A percentile compares a stretch with the other conserved stretches of the same genome.
Conservation (phyloP, 2,888 invertebrate species). For the Myathropa florea region DNA sequence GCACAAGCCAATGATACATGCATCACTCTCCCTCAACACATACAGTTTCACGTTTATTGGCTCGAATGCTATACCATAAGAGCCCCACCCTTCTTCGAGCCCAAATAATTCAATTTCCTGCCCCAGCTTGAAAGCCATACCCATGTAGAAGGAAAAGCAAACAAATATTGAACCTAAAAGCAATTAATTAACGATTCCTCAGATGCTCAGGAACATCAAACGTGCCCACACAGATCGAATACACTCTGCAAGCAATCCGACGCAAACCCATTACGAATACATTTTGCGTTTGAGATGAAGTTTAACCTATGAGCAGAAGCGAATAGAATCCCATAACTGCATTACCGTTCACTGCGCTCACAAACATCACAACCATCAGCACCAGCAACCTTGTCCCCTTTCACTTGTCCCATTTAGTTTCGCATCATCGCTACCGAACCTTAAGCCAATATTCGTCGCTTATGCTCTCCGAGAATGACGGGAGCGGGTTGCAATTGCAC, state of each 20-base stretch:
- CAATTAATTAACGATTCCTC: slow-evolving; percentile 51
- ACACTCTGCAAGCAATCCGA: slow-evolving; percentile 4
- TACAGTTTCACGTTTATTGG: neutral
- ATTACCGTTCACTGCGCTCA: neutral
- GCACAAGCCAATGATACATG: neutral
- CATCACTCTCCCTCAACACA: neutral
- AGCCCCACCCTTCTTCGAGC: neutral
- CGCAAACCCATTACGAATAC: neutral
- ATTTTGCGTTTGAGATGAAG: slow-evolving; percentile 3
- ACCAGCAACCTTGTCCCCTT: slow-evolving; percentile 27
- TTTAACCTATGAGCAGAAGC: slow-evolving; percentile 33
- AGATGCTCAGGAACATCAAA: slow-evolving; percentile 38
- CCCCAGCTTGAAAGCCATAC: slow-evolving; percentile 10
- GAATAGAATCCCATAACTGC: slow-evolving; percentile 44
- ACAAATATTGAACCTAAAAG: slow-evolving; percentile 55
- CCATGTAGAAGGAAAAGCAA: neutral
- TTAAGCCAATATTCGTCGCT: slow-evolving; percentile 31
- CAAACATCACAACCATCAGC: neutral
- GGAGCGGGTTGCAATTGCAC: slow-evolving; percentile 19
- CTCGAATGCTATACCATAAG: neutral
- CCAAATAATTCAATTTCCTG: slow-evolving; percentile 5
- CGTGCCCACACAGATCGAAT: slow-evolving; percentile 21
- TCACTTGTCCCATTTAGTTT: slow-evolving; percentile 61
- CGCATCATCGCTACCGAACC: slow-evolving; percentile 55
- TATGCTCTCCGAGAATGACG: slow-evolving; percentile 19